phyloP scores from a whole-genome alignment of 2,888 invertebrate genomes.

The Allacma fusca region DNA sequence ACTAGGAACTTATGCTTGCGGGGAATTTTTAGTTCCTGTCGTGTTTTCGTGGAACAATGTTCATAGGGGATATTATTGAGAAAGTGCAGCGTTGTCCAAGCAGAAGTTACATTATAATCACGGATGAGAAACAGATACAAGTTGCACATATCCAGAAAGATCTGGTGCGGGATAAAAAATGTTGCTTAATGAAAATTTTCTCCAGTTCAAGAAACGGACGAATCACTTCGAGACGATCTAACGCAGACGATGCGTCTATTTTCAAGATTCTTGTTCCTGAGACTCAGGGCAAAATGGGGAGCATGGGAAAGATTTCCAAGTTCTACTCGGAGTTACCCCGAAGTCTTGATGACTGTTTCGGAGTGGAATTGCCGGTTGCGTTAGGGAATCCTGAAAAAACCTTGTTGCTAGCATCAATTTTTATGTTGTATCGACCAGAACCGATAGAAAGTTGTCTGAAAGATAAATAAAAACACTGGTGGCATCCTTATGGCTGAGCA shows the following conservation, averaged over 20 bases:
- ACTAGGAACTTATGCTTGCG: no score
- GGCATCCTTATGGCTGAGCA: no score
- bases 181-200: neutral
- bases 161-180: neutral
- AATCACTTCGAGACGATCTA: no score
- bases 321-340: conserved; percentile 8
- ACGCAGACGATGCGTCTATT: no score
- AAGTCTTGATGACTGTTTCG: conserved; percentile 19
- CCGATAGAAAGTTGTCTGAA: no score
- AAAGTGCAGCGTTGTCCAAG: neutral
- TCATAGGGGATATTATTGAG: neutral
- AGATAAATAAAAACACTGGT: no score
- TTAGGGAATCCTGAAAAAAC: conserved; percentile 7
- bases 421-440: conserved; percentile 7
- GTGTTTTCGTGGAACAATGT: neutral
- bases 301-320: conserved; percentile 22
- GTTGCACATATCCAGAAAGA: neutral
- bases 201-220: neutral
- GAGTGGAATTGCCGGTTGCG: conserved; percentile 16
- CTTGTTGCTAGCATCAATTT: neutral
- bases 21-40: neutral
- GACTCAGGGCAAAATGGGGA: neutral
- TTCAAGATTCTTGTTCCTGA: conserved; percentile 21
- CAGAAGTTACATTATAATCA: neutral
- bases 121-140: neutral